Conservation (phyloP, 2,888 invertebrate species). For the Drosophila multiciliata region DNA sequence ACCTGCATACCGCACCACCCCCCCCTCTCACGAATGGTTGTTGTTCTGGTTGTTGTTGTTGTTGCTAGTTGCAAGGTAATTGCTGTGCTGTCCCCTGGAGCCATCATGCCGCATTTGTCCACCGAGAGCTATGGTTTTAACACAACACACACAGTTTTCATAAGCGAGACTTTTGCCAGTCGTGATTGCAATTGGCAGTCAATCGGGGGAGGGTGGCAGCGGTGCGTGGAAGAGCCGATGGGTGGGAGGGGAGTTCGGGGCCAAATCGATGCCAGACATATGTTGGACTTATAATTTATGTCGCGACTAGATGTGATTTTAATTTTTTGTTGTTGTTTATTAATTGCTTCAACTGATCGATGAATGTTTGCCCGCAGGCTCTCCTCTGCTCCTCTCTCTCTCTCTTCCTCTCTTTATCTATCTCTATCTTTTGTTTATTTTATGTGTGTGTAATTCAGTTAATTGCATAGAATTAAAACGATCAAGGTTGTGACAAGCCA, state of each 20-base stretch:
- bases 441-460: constrained; percentile 65
- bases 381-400: constrained; percentile 1
- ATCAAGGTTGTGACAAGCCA: constrained; percentile 68
- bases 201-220: constrained; percentile 14
- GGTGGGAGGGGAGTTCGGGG: constrained; percentile 5
- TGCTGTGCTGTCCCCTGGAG: constrained; percentile 73
- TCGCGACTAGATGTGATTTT: constrained; percentile 55
- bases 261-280: constrained; percentile 63
- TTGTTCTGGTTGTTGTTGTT: constrained; percentile 27
- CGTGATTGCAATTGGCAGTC: constrained; percentile 79
- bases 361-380: constrained; percentile 56
- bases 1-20: neutral
- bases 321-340: constrained; percentile 65
- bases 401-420: neutral
- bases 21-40: constrained; percentile 13
- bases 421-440: constrained; percentile 30
- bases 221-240: neutral
- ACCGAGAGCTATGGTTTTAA: constrained; percentile 71
- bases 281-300: constrained; percentile 78
- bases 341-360: constrained; percentile 65
- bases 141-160: constrained; percentile 39
- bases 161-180: constrained; percentile 48
- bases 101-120: constrained; percentile 81
- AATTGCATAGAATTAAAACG: constrained; percentile 73
- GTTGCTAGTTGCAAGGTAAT: constrained; percentile 66